These are phyloP conservation scores for Nesometra sesokonis DNA, from an alignment of 35 echinoderm and acorn worm genomes.

Conservation along the genomic window DNA sequence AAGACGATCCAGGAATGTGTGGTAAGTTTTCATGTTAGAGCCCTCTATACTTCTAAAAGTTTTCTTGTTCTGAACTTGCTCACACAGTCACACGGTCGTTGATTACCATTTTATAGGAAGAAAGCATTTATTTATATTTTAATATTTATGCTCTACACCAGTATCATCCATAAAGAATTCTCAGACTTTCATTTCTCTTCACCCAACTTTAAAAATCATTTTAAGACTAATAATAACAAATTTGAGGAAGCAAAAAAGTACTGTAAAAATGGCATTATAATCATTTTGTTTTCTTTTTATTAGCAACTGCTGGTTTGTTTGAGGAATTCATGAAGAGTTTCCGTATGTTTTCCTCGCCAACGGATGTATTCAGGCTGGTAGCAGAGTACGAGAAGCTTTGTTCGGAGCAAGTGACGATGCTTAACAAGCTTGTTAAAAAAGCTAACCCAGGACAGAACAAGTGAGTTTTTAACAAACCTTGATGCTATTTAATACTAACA, in stretches of 20 bases:
- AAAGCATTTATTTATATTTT: not conserved
- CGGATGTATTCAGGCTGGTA: conserved; percentile 71
- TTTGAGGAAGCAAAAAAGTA: not conserved
- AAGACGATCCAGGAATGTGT: conserved; percentile 82
- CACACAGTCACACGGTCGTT: not conserved
- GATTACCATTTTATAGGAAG: not conserved
- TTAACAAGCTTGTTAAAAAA: conserved; percentile 51
- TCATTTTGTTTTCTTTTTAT: not conserved
- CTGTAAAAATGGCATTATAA: not conserved
- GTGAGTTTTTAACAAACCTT: conserved; percentile 2
- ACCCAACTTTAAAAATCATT: too few relatives aligned
- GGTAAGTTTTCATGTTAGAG: conserved; percentile 16
- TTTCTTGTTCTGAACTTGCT: not conserved
- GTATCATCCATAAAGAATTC: not conserved
- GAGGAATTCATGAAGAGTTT: conserved; percentile 69
- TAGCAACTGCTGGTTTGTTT: conserved; percentile 84
- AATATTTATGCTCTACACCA: not conserved
- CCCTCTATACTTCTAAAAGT: too few relatives aligned
- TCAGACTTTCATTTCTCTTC: too few relatives aligned
- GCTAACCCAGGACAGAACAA: conserved; percentile 49
- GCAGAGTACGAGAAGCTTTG: conserved; percentile 67
- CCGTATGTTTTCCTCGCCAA: conserved; percentile 52
- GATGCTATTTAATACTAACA: too few relatives aligned
- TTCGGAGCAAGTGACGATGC: conserved; percentile 56
- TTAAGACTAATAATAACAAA: not conserved